Evolutionary conservation across 2,797 vertebrate genomes (phyloP).

Genomic region (Catharus ustulatus): DNA sequence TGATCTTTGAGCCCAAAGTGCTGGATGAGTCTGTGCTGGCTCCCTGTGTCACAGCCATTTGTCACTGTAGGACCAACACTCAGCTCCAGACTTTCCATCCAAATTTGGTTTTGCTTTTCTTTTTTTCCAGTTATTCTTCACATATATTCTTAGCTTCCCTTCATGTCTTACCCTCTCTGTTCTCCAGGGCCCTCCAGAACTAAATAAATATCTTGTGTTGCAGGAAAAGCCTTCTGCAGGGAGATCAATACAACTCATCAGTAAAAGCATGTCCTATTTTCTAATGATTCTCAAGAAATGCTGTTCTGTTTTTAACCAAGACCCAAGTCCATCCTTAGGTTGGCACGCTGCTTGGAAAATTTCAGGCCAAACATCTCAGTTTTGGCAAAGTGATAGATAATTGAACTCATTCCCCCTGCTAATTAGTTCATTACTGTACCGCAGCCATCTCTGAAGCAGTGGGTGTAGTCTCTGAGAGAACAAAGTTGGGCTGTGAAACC

Average conservation of each 20-base stretch:
- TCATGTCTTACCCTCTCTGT: background rate
- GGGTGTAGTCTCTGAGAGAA: constrained; percentile 3
- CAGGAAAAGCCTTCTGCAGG: background rate
- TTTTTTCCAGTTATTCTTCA: background rate
- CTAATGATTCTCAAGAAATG: background rate
- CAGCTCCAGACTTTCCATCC: background rate
- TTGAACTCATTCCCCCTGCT: constrained; percentile 3
- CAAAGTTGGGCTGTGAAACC: fast-evolving
- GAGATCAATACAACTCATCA: background rate
- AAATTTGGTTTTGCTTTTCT: background rate
- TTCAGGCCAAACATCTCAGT: background rate
- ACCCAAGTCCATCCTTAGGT: background rate
- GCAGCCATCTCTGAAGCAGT: background rate
- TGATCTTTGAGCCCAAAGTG: background rate
- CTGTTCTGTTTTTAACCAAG: background rate
- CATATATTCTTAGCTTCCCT: background rate
- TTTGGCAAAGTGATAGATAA: background rate
- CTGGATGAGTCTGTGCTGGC: background rate
- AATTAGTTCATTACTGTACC: constrained; percentile 39
- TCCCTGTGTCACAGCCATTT: background rate
- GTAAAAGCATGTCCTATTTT: background rate
- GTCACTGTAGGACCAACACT: background rate
- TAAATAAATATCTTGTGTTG: background rate
- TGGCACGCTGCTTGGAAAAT: background rate
- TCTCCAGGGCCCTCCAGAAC: background rate